Evolutionary conservation across 2,888 invertebrate species (phyloP).

Genomic region (Tenthredo scrophulariae): DNA sequence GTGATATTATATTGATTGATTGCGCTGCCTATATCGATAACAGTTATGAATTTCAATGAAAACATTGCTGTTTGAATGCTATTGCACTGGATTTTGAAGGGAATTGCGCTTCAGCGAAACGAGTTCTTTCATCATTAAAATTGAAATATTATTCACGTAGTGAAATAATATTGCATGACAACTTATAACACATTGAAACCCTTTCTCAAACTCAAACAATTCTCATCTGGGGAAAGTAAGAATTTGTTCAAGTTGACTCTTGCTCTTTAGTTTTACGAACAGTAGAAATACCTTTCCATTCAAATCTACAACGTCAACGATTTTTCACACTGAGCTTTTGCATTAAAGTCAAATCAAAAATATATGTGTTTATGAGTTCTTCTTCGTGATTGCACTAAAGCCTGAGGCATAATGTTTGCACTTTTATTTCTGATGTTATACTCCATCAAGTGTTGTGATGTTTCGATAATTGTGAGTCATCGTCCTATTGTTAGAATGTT

Average conservation of each 20-base stretch:
- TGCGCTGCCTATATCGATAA: background rate
- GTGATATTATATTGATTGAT: constrained; percentile 10
- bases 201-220: background rate
- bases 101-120: background rate
- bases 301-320: background rate
- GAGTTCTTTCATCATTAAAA: background rate
- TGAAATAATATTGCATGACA: background rate
- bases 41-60: background rate
- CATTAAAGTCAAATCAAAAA: background rate
- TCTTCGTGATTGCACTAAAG: background rate
- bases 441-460: background rate
- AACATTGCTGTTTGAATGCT: background rate
- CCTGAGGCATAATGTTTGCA: constrained; percentile 11
- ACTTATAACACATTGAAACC: background rate
- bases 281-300: background rate
- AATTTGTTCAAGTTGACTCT: background rate
- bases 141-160: background rate
- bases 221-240: background rate
- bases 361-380: background rate
- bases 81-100: background rate
- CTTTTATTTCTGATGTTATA: constrained; percentile 11
- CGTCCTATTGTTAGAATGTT: background rate
- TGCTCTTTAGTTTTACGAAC: background rate
- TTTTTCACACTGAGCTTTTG: background rate
- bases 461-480: constrained; percentile 18